Base-by-base conservation (phyloP, 2,888 invertebrate genomes). In the Pelosia muscerda region DNA sequence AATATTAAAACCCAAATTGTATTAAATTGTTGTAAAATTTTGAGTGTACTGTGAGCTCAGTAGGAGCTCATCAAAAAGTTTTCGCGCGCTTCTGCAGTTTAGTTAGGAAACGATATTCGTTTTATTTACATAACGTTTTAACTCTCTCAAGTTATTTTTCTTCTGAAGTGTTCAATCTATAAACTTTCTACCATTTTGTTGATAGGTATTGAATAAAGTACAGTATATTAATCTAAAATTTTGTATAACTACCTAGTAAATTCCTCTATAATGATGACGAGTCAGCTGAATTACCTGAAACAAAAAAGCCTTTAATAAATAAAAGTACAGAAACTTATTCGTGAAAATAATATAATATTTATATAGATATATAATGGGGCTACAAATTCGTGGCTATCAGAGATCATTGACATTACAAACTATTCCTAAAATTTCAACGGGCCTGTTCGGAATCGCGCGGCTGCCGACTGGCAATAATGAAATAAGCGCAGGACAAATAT, bases 401-500 rank as follows among this genome's bases (percentile, higher is more conserved):
- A 72, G 74, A 75, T 73, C 75, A 75, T 79, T 81, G 77, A 74
- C 74, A 81, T 78, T 81, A 77, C 79, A 81, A 86, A 88, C 86
- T 86, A 88, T 87, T 83, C 82, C 77, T 82, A 82, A 82, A 84
- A 83, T 87, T 88, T 84, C 84, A 88, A 87, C 86, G 79, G 88
- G 83, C 85, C 84, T 82, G 86, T 86, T 86, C 71, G 80, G 84
- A 84, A 87, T 86, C 86, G 87, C 83, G 86, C 88, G 89, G 90
- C 89, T 89, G 86, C 89, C 91, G 89, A 91, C 90, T 89, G 86
- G 90, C 92, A 91, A 90, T 93, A 94, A 95, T 94, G 93, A 93
- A 94, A 95, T 93, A 94, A 95, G 91, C 94, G 90, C 88, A 93
- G 91, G 91, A 94, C 94, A 95, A 95, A 95, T 92, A 94, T 92